Evolutionary conservation across 2,888 invertebrate species (phyloP), one percentile per base, ranked within the genome.

Genomic region (Volucella zonaria): DNA sequence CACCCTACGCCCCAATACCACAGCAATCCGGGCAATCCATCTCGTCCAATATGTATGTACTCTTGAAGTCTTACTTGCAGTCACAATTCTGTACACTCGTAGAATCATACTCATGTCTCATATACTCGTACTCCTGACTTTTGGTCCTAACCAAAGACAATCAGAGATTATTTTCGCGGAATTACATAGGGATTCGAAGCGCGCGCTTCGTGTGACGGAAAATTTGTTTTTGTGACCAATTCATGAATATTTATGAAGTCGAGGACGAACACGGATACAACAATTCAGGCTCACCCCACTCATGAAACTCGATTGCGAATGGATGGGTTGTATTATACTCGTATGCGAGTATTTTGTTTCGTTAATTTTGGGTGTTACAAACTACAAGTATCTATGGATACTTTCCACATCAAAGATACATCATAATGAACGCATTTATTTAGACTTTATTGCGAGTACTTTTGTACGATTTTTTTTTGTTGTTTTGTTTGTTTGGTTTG

Each of bases 121-220:
- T n/a, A 3, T 23, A 23, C 3, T 31, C 31, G 31, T 31, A 31
- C 31, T 58, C 18, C 51, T 11, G 15, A 51, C 15, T 47, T 51
- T 45, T 18, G 42, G 23, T 43, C 45, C 6, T 59, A 42, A 10
- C 12, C 47, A 56, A 38, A 77, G 52, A 75, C 80, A 85, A 85
- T 85, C 85, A 81, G 76, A 77, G 85, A 81, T 81, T 81, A 85
- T 85, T 85, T 85, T 81, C 85, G 81, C 62, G 77, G 85, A 85
- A 85, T 81, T 81, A 77, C 76, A 76, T 54, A 54, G 18, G 58
- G 42, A 45, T 47, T 54, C 54, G 42, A n/a, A 12, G 2, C 14
- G 31, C 45, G 15, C n/a, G 52, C 45, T 10, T 42, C 49, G 52
- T 71, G 52, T 52, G 56, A 76, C 59, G 54, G 56, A 56, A 83